phyloP scores from a whole-genome alignment of 2,113 vertebrate species.

The Paratilapia polleni region DNA sequence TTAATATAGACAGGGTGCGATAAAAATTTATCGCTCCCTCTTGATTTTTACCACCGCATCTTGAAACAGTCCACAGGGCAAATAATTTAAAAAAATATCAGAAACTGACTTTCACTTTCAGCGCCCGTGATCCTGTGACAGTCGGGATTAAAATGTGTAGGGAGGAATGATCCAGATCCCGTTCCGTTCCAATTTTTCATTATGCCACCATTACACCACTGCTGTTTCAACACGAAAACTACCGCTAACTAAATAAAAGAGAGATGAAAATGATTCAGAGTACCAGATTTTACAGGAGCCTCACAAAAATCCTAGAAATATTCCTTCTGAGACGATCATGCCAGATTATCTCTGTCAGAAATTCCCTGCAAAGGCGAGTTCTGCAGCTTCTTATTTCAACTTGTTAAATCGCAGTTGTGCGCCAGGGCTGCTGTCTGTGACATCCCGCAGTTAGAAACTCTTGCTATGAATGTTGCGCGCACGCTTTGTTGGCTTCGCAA shows the following conservation, averaged over 20 bases:
- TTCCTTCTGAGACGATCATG: background rate
- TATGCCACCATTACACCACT: background rate
- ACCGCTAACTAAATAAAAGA: background rate
- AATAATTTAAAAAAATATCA: background rate
- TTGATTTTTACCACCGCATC: background rate
- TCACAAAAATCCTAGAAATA: background rate
- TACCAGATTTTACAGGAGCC: too few species aligned
- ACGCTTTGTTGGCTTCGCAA: background rate
- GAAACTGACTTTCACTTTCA: background rate
- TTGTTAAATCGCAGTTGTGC: background rate
- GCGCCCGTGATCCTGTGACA: background rate
- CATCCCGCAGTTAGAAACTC: too few species aligned
- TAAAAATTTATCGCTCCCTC: background rate
- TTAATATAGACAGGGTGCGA: slow-evolving; percentile 9
- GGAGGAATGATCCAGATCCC: background rate
- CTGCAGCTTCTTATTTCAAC: background rate
- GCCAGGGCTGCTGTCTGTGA: background rate
- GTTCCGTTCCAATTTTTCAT: background rate
- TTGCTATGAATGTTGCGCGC: too few species aligned
- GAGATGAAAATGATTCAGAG: background rate
- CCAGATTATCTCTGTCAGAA: background rate
- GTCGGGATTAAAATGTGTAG: background rate
- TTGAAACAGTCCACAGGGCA: background rate
- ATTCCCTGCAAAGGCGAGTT: background rate
- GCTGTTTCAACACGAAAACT: background rate